A percentile compares a stretch with the other conserved stretches of the same genome.
Evolutionary conservation across 2,888 invertebrate genomes (phyloP).

Genomic region (Ischnus inquisitorius): DNA sequence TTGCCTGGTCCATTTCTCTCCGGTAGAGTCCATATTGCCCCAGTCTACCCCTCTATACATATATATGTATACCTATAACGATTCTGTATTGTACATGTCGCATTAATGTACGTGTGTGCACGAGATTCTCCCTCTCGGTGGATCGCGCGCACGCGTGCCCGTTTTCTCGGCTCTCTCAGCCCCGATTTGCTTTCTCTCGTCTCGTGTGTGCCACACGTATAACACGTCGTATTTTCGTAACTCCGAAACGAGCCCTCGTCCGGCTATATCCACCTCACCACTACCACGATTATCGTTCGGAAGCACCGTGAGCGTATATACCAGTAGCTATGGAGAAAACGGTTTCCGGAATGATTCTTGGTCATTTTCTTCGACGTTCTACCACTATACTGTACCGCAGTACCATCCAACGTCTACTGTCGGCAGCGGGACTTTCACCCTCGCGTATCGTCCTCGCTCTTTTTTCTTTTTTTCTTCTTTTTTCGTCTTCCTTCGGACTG

Average conservation of each 20-base stretch:
- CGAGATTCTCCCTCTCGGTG: slow-evolving; percentile 30
- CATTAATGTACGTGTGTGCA: background rate
- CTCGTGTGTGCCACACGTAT: slow-evolving; percentile 10
- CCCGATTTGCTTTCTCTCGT: slow-evolving; percentile 43
- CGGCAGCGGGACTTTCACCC: slow-evolving; percentile 44
- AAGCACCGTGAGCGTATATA: slow-evolving; percentile 25
- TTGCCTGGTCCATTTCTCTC: no score
- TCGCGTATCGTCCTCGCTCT: slow-evolving; percentile 13
- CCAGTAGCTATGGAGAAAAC: slow-evolving; percentile 34
- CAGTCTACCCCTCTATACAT: no score
- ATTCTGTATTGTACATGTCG: background rate
- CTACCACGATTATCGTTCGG: slow-evolving; percentile 8
- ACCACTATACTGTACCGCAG: background rate
- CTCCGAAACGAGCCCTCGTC: slow-evolving; percentile 13
- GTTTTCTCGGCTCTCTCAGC: slow-evolving; percentile 38
- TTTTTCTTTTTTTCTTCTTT: slow-evolving; percentile 17
- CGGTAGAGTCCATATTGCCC: no score
- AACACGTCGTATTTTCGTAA: slow-evolving; percentile 29
- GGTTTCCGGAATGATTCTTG: slow-evolving; percentile 50
- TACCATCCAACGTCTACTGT: slow-evolving; percentile 6
- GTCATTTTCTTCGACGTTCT: slow-evolving; percentile 46
- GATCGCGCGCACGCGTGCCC: slow-evolving; percentile 35
- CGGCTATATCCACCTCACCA: slow-evolving; percentile 5
- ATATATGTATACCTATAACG: background rate
- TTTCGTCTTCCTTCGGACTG: slow-evolving; percentile 31